A percentile compares a stretch with the other conserved stretches of the same genome.
These are phyloP conservation scores for Tenthredo amoena DNA, from an alignment of 2,888 invertebrate genomes.

Conservation along the genomic window DNA sequence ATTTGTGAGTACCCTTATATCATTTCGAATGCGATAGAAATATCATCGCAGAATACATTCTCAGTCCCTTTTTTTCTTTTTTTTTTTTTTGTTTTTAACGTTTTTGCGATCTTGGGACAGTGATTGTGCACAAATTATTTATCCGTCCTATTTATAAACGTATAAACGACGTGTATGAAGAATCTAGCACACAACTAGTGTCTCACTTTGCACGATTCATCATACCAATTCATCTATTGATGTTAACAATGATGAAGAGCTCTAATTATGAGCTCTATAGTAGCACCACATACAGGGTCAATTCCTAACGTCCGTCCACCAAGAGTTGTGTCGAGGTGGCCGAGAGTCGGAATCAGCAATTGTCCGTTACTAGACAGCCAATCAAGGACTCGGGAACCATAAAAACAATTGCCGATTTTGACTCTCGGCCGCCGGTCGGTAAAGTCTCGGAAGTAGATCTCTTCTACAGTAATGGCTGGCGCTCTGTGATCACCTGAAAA, in stretches of 20 bases:
- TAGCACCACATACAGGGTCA: not conserved
- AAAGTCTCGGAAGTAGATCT: no score
- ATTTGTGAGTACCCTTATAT: constrained; percentile 80
- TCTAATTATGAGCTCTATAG: not conserved
- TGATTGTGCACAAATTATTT: not conserved
- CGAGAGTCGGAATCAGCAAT: no score
- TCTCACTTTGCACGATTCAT: not conserved
- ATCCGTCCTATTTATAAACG: constrained; percentile 2
- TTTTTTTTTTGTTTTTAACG: not conserved
- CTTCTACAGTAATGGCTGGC: no score
- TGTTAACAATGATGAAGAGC: constrained; percentile 29
- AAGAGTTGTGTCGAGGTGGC: no score
- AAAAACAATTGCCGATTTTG: no score
- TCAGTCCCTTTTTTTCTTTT: not conserved
- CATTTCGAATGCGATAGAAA: not conserved
- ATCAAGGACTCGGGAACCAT: no score
- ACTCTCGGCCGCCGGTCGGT: no score
- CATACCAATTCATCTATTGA: constrained; percentile 1
- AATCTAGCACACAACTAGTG: not conserved
- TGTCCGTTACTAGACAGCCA: no score
- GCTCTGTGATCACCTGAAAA: no score
- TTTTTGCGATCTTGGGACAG: not conserved
- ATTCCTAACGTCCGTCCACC: no score
- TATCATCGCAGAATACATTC: not conserved
- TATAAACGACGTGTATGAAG: not conserved